A percentile compares a stretch with the other conserved stretches of the same genome.
Conservation (phyloP, 2,888 invertebrate species). For the Ctena decussata region DNA sequence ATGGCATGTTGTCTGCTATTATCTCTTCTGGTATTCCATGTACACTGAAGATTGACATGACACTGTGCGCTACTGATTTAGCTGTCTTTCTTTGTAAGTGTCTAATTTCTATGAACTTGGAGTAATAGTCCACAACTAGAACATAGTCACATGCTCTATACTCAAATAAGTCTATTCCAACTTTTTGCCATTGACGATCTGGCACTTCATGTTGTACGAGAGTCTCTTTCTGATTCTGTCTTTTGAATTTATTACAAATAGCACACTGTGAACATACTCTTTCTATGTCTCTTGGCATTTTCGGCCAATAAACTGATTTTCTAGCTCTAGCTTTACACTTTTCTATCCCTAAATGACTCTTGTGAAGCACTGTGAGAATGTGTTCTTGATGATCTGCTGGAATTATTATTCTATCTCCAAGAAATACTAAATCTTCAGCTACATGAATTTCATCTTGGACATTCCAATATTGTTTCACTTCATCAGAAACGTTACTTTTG, state of each 20-base stretch:
- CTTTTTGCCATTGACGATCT: slow-evolving; percentile 51
- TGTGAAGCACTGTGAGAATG: slow-evolving; percentile 27
- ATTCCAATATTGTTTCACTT: slow-evolving; percentile 15
- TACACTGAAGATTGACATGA: slow-evolving; percentile 55
- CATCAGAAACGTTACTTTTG: background rate
- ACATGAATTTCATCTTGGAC: slow-evolving; percentile 30
- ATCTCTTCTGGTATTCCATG: slow-evolving; percentile 60
- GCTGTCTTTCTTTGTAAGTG: slow-evolving; percentile 54
- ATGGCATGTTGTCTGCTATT: slow-evolving; percentile 64
- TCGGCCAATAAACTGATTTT: slow-evolving; percentile 16
- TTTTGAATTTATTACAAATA: slow-evolving; percentile 11
- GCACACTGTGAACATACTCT: slow-evolving; percentile 8
- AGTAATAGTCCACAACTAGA: slow-evolving; percentile 64
- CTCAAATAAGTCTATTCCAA: slow-evolving; percentile 55
- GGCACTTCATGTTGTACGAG: slow-evolving; percentile 30
- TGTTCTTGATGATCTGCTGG: slow-evolving; percentile 5
- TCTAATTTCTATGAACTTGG: slow-evolving; percentile 61
- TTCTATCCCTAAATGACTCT: slow-evolving; percentile 36
- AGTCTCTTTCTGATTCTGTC: slow-evolving; percentile 15
- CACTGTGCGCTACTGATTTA: slow-evolving; percentile 20
- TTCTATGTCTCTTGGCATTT: slow-evolving; percentile 35
- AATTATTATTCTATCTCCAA: slow-evolving; percentile 29
- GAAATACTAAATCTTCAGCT: slow-evolving; percentile 14
- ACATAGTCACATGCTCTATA: slow-evolving; percentile 46
- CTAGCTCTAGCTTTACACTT: slow-evolving; percentile 3